phyloP scores from a whole-genome alignment of 2,113 vertebrate genomes.

The Paradoxurus hermaphroditus region DNA sequence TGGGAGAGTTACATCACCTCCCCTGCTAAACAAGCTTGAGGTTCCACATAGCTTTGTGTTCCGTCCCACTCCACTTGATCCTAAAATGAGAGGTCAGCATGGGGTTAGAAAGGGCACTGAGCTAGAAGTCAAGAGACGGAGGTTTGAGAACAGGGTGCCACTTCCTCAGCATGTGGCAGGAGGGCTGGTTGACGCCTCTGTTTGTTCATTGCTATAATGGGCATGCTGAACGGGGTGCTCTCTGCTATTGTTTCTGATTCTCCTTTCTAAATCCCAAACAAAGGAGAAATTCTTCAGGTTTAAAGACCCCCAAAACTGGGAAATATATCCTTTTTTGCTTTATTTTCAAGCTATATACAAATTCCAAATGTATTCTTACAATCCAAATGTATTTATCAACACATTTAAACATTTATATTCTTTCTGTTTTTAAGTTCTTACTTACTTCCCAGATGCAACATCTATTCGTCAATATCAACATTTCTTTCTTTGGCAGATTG shows the following conservation, averaged over 20 bases:
- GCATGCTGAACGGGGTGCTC: background rate
- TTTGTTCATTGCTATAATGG: background rate
- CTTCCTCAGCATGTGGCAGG: too few relatives aligned
- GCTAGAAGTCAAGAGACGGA: background rate
- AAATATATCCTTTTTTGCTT: background rate
- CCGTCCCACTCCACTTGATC: background rate
- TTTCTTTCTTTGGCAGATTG: background rate
- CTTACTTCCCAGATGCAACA: background rate
- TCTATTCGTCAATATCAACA: background rate
- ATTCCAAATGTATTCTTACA: background rate
- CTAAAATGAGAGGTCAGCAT: background rate
- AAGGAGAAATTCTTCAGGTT: background rate
- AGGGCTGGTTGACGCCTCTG: background rate
- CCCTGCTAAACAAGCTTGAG: background rate
- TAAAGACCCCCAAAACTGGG: background rate
- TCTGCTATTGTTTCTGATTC: background rate
- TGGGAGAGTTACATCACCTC: background rate
- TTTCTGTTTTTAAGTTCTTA: background rate
- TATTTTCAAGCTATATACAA: background rate
- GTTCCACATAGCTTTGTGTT: background rate
- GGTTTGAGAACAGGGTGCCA: rapidly evolving
- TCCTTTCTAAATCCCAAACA: background rate
- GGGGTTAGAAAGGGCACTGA: background rate
- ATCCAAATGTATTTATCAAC: background rate
- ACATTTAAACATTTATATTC: background rate